phyloP scores from a whole-genome alignment of 2,797 vertebrate species.

The Sebastes flavidus region DNA sequence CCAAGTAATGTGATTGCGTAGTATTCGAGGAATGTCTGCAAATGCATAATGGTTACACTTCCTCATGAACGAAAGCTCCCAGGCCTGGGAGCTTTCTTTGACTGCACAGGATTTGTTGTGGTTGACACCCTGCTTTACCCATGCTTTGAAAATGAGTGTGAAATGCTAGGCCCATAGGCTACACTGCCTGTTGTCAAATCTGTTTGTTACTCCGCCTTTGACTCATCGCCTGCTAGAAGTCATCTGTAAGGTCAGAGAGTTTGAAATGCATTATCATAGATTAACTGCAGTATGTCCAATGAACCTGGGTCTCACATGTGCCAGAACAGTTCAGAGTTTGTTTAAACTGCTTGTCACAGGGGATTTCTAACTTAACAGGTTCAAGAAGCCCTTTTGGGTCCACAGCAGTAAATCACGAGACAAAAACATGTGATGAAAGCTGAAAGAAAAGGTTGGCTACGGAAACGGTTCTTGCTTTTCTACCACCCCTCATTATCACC shows the following conservation, averaged over 20 bases:
- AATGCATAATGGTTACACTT: background rate
- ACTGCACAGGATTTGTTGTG: background rate
- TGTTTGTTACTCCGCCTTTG: conserved; percentile 40
- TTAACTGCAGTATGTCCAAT: background rate
- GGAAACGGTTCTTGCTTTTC: background rate
- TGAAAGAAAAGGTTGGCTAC: background rate
- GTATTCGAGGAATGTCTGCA: background rate
- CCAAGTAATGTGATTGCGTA: background rate
- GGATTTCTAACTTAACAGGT: background rate
- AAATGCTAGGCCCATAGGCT: background rate
- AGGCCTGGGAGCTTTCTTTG: background rate
- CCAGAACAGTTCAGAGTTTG: background rate
- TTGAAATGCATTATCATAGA: conserved; percentile 2
- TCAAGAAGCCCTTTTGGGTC: background rate
- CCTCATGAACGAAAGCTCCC: background rate
- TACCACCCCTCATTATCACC: background rate
- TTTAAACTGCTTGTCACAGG: conserved; percentile 4
- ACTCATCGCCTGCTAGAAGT: conserved; percentile 44
- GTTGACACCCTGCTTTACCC: background rate
- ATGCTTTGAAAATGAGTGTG: conserved; percentile 3
- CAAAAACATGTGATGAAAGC: background rate
- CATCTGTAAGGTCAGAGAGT: conserved; percentile 44
- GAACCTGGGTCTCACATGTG: conserved; percentile 23
- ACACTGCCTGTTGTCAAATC: conserved; percentile 2
- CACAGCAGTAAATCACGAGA: background rate